Evolutionary conservation across 2,797 vertebrate species (phyloP).

Genomic region (Bucorvus abyssinicus): DNA sequence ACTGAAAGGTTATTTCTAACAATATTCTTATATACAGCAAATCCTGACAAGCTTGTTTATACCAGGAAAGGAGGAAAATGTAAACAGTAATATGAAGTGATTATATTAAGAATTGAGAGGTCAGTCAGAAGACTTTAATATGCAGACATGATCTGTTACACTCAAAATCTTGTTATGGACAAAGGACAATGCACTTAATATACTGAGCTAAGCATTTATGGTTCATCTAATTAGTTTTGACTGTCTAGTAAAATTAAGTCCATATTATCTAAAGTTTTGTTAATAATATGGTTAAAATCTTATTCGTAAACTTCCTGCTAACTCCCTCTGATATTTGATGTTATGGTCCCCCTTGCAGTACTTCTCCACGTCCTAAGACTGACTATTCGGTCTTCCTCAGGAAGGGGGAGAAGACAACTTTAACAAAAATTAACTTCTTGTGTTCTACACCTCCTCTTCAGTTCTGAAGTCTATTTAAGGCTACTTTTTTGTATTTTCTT

Average conservation of each 20-base stretch:
- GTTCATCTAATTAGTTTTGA: not conserved
- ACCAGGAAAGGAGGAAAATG: not conserved
- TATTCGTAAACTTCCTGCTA: not conserved
- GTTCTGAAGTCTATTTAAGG: not conserved
- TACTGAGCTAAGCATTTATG: not conserved
- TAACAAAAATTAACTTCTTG: not conserved
- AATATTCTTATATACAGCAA: not conserved
- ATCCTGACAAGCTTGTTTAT: not conserved
- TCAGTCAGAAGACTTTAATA: not conserved
- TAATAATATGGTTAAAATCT: not conserved
- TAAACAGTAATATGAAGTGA: not conserved
- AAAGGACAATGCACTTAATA: not conserved
- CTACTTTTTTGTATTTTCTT: not conserved
- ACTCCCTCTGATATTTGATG: not conserved
- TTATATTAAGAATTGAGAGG: not conserved
- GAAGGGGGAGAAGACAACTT: not conserved
- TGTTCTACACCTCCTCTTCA: not conserved
- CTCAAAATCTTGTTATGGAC: not conserved
- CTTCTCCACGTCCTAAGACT: not conserved
- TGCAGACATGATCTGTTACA: not conserved
- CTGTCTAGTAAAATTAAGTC: not conserved
- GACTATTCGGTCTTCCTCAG: not conserved
- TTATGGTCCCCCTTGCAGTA: rapidly evolving
- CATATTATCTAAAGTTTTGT: not conserved
- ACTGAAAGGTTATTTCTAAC: not conserved